Base-by-base conservation (phyloP, 2,113 vertebrate genomes). In the Anseranas semipalmata region DNA sequence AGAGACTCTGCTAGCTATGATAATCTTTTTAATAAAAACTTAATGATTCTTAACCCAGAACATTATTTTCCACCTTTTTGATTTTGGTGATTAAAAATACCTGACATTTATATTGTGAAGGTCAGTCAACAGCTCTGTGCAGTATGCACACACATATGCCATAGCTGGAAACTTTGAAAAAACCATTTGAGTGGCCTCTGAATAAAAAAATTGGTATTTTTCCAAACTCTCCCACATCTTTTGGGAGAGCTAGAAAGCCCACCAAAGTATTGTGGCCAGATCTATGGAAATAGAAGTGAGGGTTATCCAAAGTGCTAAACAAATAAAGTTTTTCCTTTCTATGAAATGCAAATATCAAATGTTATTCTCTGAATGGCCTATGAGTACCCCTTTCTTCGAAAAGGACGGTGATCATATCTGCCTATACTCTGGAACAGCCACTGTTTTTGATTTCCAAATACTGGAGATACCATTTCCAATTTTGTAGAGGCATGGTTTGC, bases 181-280 rank as follows among this genome's bases (percentile, higher is more conserved):
- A 78, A 41, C 72, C 33, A 46, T 95, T 92, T 91, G 74, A 93
- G 56, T 95, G 70, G 67, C 78, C 85, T 90, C 65, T 95, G 81
- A 72, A 91, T 96, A 46, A 55, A 89, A 85, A 75, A 82, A 35
- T 78, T 97, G 88, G 92, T 86, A 91, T 95, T 96, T 97, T 95
- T 93, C 75, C 94, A 94, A 75, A 83, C 68, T 63, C 91, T 86
- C 39, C 70, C 32, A 16, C 4, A 59, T 72, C 84, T 85, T 96
- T 85, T 79, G 67, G 68, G 94, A 93, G 78, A 80, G 24, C 58
- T 85, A 37, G 46, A 91, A 96, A 96, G 79, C 78, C 25, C 59
- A 92, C 46, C 17, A 18, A 90, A 96, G 63, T 65, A 65, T 72
- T 87, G 60, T 83, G 86, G 67, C 85, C 50, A 85, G 70, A 70